Base-by-base conservation (phyloP, 2,113 vertebrate species). In the Otocyon megalotis region DNA sequence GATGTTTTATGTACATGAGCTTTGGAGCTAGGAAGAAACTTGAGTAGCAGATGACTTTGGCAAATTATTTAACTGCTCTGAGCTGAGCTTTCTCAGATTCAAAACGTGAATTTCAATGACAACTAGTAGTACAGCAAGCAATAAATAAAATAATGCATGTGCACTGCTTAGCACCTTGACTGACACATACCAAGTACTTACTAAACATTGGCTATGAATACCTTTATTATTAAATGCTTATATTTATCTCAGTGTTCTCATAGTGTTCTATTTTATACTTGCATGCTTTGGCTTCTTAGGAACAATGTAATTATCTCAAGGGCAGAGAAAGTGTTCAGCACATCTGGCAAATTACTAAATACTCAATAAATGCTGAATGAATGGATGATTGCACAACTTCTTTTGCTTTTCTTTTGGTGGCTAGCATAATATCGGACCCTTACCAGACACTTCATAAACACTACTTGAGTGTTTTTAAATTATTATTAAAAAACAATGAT, bases 271-370 rank as follows among this genome's bases (percentile, higher is more conserved):
- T 83, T 95, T 92, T 35, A 37, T 9, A 74, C 74, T 71, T 79
- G 26, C 16, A 54, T 19, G 63, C 43, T 65, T 60, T 90, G 89
- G 62, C 69, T 97, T 67, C 43, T 50, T 53, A 79, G 92, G 77
- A 94, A 92, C 62, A 90, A 92, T 84, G 5, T 53, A 65, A 94
- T 97, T 94, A 96, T 96, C 89, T 97, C 90, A 94, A 97, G 96
- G 79, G 28, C 82, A 96, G 56, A 69, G 79, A 89, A 96, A 69
- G 69, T 56, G 53, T 77, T 93, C 83, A 81, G 84, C 86, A 95
- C 87, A 98, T 96, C 92, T 97, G 96, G 94, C 53, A 90, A 96
- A 94, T 96, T 97, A 86, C 86, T 93, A 84, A 90, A 93, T 79
- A 72, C 37, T 94, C 97, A 88, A 37, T 92, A 95, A 89, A 89